Conservation (phyloP, 1,140 invertebrate species). For the Papilio dardanus region DNA sequence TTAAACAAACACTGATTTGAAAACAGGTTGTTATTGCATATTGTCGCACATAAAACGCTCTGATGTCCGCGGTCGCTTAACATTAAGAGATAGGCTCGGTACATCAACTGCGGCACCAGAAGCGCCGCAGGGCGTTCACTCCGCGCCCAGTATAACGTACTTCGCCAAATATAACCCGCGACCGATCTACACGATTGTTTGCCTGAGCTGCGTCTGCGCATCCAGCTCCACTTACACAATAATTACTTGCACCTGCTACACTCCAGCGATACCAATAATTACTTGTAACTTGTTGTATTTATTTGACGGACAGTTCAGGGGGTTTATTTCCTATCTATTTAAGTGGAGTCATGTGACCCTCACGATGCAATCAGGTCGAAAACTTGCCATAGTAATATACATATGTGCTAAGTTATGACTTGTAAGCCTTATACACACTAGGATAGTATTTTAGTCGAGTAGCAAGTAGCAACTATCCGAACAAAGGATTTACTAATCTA, state of each 20-base stretch:
- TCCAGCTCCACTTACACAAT: neutral
- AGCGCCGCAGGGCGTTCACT: slow-evolving; percentile 48
- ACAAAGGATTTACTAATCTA: no score
- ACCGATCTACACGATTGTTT: neutral
- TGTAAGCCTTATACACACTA: no score
- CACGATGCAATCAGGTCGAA: no score
- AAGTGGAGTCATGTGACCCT: no score
- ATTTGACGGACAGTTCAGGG: no score
- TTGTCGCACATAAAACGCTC: neutral
- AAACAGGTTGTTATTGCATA: neutral
- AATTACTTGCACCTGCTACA: neutral
- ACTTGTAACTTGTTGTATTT: no score
- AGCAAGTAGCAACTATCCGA: no score
- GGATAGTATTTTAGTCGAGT: no score
- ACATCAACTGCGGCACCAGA: slow-evolving; percentile 36
- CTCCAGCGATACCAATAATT: neutral
- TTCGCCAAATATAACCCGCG: slow-evolving; percentile 48
- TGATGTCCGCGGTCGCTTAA: neutral
- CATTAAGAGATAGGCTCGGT: neutral
- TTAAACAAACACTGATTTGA: neutral
- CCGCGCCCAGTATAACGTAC: slow-evolving; percentile 47
- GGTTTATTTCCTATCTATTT: no score
- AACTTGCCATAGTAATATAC: no score
- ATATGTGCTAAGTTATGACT: no score
- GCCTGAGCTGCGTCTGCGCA: neutral